Evolutionary conservation across 2,888 invertebrate genomes (phyloP).

Genomic region (Drosophila dives): DNA sequence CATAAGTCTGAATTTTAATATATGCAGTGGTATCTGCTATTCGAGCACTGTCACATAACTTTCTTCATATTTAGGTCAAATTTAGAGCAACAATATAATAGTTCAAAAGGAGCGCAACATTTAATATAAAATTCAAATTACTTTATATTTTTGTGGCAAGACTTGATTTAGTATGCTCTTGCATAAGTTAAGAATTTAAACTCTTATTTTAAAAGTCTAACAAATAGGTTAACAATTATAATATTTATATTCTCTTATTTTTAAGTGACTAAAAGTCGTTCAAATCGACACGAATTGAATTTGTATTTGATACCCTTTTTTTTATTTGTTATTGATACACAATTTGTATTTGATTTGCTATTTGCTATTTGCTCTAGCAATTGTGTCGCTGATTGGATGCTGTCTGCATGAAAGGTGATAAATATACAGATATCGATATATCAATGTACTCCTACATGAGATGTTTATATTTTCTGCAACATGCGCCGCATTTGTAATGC

Average conservation of each 20-base stretch:
- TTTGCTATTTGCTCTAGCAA: slow-evolving; percentile 64
- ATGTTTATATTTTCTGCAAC: slow-evolving; percentile 8
- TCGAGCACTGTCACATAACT: not conserved
- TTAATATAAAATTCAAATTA: too few species aligned
- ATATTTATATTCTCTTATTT: not conserved
- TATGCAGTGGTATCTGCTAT: not conserved
- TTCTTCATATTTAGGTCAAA: not conserved
- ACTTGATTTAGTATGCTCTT: not conserved
- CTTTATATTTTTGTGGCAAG: too few species aligned
- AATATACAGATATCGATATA: slow-evolving; percentile 8
- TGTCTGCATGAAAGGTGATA: slow-evolving; percentile 8
- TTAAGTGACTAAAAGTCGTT: slow-evolving; percentile 15
- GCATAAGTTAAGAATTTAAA: not conserved
- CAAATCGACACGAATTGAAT: not conserved
- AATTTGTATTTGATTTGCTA: slow-evolving; percentile 73
- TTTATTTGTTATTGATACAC: slow-evolving; percentile 36
- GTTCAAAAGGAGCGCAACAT: slow-evolving; percentile 11
- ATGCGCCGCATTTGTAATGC: slow-evolving; percentile 60
- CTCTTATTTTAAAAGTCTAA: not conserved
- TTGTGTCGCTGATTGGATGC: slow-evolving; percentile 63
- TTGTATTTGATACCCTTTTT: slow-evolving; percentile 13
- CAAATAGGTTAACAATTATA: not conserved
- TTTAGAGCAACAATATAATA: slow-evolving; percentile 29
- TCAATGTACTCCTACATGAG: slow-evolving; percentile 7
- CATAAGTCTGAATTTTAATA: not conserved